Percentiles rank a stretch among this genome's conserved stretches.
These are phyloP conservation scores for Dolomedes plantarius DNA, from an alignment of 2,888 invertebrate genomes.

Conservation along the genomic window DNA sequence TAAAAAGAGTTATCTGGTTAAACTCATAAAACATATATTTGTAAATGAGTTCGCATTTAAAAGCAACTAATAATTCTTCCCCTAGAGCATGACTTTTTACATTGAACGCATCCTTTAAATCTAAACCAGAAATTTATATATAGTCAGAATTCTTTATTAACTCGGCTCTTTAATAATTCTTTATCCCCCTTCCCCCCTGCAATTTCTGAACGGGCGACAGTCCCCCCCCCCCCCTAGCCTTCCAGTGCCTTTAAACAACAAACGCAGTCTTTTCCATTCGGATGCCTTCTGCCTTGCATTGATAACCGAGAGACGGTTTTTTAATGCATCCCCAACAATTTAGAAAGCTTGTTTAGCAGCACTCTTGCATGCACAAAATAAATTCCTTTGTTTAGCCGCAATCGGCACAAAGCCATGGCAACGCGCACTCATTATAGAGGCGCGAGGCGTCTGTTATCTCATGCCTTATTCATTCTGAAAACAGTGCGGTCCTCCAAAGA, in stretches of 20 bases:
- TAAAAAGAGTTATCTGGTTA: too few relatives aligned
- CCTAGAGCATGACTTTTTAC: too few relatives aligned
- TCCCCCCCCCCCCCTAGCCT: too few relatives aligned
- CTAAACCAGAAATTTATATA: too few relatives aligned
- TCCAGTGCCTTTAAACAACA: background rate
- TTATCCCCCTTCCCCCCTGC: background rate
- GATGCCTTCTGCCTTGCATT: background rate
- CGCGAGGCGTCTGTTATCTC: conserved; percentile 4
- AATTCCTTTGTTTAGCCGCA: conserved; percentile 6
- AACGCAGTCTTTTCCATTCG: background rate
- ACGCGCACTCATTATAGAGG: background rate
- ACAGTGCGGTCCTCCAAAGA: background rate
- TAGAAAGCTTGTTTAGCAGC: background rate
- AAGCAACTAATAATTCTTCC: too few relatives aligned
- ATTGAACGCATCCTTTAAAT: too few relatives aligned
- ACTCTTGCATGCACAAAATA: background rate
- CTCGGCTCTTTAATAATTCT: background rate
- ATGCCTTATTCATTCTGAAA: conserved; percentile 12
- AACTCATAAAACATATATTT: too few relatives aligned
- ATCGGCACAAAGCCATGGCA: conserved; percentile 3
- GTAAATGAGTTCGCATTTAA: too few relatives aligned
- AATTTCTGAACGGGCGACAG: background rate
- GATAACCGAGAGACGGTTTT: background rate
- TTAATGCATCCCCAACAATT: background rate
- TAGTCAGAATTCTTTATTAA: background rate